phyloP scores from a whole-genome alignment of 2,797 vertebrate species.

The Phalloptychus januarius region DNA sequence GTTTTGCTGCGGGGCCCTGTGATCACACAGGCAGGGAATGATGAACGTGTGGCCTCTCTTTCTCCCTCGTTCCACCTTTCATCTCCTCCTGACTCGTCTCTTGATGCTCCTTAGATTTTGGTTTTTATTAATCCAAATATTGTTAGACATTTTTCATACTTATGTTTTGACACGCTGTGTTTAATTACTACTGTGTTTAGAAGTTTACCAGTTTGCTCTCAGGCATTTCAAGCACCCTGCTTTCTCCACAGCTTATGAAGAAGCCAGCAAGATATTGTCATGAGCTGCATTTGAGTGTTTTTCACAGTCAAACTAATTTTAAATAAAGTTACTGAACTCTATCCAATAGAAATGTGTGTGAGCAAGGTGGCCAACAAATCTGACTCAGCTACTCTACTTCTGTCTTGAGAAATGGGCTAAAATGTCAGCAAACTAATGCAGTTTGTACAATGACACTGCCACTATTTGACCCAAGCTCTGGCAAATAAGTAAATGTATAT shows the following conservation, averaged over 20 bases:
- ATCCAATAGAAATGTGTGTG: not conserved
- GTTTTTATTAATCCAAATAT: not conserved
- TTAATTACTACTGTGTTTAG: not conserved
- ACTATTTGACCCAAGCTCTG: not conserved
- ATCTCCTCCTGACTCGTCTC: constrained; percentile 43
- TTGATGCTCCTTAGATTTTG: not conserved
- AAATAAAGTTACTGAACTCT: not conserved
- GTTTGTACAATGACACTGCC: not conserved
- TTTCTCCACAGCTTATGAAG: not conserved
- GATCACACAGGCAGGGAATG: constrained; percentile 75
- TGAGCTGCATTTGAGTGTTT: not conserved
- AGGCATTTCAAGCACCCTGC: not conserved
- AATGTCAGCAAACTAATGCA: not conserved
- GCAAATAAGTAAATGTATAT: not conserved
- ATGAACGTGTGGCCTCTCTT: constrained; percentile 69
- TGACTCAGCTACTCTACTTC: no score
- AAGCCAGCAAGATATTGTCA: not conserved
- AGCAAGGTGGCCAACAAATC: not conserved
- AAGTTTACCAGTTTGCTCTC: not conserved
- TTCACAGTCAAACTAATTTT: not conserved
- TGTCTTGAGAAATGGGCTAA: not conserved
- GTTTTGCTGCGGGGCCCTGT: constrained; percentile 67
- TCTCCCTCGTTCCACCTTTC: constrained; percentile 54
- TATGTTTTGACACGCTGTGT: not conserved
- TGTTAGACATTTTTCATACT: not conserved